phyloP scores from a whole-genome alignment of 2,888 invertebrate species.

The Heliconius hortense region DNA sequence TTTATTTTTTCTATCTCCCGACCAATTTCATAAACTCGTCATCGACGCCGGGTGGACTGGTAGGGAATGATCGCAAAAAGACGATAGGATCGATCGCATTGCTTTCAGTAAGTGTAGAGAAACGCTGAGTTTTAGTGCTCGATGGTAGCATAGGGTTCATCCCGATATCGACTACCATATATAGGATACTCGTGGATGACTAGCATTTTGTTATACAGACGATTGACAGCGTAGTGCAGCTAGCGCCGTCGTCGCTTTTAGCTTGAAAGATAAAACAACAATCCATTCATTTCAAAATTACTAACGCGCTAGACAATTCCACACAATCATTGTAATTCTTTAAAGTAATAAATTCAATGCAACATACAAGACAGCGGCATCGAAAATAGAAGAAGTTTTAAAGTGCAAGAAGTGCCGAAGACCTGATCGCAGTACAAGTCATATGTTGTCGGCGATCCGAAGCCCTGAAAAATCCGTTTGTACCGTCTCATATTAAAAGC shows the following conservation, averaged over 20 bases:
- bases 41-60: conserved; percentile 62
- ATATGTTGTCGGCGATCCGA: conserved; percentile 40
- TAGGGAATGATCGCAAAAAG: conserved; percentile 71
- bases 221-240: conserved; percentile 56
- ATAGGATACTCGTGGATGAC: conserved; percentile 63
- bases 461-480: conserved; percentile 60
- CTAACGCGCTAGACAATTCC: conserved; percentile 48
- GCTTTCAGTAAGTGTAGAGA: conserved; percentile 70
- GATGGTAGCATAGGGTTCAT: conserved; percentile 73
- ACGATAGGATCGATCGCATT: conserved; percentile 65
- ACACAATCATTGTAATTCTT: conserved; percentile 50
- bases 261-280: conserved; percentile 59
- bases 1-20: conserved; percentile 80
- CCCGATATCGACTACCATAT: conserved; percentile 59
- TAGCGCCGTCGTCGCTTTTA: conserved; percentile 71
- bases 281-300: conserved; percentile 48
- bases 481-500: conserved; percentile 73
- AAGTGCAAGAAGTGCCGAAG: conserved; percentile 36
- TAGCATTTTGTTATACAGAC: conserved; percentile 34
- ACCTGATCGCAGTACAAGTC: conserved; percentile 46
- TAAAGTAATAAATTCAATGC: conserved; percentile 42
- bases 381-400: conserved; percentile 39
- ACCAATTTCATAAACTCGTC: conserved; percentile 72
- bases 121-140: conserved; percentile 67
- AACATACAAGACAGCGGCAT: conserved; percentile 34